Conservation (phyloP, 1,140 invertebrate genomes). For the Conopomorpha cramerella region DNA sequence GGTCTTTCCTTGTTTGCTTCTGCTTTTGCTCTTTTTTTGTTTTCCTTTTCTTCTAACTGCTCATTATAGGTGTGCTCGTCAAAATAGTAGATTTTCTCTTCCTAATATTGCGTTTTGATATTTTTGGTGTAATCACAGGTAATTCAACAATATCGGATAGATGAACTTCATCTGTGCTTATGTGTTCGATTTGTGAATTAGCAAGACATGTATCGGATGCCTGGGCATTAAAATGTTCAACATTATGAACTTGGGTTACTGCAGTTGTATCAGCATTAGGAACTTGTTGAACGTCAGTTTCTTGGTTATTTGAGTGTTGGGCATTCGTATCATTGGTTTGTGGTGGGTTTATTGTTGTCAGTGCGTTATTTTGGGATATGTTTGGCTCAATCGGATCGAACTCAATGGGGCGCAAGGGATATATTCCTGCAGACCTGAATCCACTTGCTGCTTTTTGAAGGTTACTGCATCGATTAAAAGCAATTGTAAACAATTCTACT, state of each 20-base stretch:
- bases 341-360: no score
- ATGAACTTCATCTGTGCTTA: slow-evolving; percentile 7
- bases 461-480: slow-evolving; percentile 15
- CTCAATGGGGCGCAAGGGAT: slow-evolving; percentile 10
- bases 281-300: no score
- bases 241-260: no score
- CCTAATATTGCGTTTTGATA: slow-evolving; percentile 6
- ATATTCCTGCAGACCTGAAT: slow-evolving; percentile 20
- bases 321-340: no score
- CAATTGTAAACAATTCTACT: slow-evolving; percentile 17
- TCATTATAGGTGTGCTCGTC: slow-evolving; percentile 5
- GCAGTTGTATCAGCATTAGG: no score
- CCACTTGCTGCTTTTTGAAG: slow-evolving; percentile 17
- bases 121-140: slow-evolving; percentile 5
- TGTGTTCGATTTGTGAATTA: slow-evolving; percentile 7
- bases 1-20: slow-evolving; percentile 5
- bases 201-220: slow-evolving; percentile 7
- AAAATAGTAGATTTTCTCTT: slow-evolving; percentile 6
- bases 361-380: slow-evolving; percentile 5
- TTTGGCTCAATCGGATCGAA: slow-evolving; percentile 6
- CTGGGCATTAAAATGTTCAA: slow-evolving; percentile 5
- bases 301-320: no score
- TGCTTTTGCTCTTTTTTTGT: slow-evolving; percentile 5
- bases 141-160: slow-evolving; percentile 8
- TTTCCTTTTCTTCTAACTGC: no score